These are phyloP conservation scores for Heliconius erato DNA, from an alignment of 2,888 invertebrate genomes.

Conservation along the genomic window DNA sequence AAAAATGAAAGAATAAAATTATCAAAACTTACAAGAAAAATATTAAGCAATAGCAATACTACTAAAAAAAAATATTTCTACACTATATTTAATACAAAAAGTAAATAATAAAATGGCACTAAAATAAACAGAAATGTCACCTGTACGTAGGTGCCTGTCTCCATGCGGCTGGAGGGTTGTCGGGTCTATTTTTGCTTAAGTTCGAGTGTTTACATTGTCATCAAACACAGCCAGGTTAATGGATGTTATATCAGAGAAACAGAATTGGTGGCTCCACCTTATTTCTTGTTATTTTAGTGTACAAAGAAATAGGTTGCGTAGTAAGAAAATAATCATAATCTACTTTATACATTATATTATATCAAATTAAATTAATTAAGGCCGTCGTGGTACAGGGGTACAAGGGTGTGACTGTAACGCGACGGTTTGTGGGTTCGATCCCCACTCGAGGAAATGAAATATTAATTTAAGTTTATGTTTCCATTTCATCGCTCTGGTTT, in stretches of 20 bases:
- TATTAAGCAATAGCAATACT: too few relatives aligned
- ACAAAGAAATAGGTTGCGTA: not conserved
- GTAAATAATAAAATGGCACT: not conserved
- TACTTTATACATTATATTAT: too few relatives aligned
- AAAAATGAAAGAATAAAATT: not conserved
- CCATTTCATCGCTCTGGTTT: too few relatives aligned
- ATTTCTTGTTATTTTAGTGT: conserved; percentile 9
- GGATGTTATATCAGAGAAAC: conserved; percentile 26
- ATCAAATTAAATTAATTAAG: too few relatives aligned
- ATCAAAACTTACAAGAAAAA: too few relatives aligned
- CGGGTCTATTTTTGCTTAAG: conserved; percentile 15
- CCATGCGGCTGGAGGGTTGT: not conserved
- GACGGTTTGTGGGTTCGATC: too few relatives aligned
- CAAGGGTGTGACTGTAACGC: too few relatives aligned
- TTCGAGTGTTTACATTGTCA: conserved; percentile 37
- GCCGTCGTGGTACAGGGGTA: too few relatives aligned
- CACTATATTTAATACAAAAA: not conserved
- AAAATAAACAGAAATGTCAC: conserved; percentile 5
- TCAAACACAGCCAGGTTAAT: conserved; percentile 24
- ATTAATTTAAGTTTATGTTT: too few relatives aligned
- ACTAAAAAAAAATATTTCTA: not conserved
- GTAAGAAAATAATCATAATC: not conserved
- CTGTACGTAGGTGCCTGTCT: conserved; percentile 3
- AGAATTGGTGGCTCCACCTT: conserved; percentile 16
- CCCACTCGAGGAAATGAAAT: too few relatives aligned